Conservation (phyloP, 2,797 vertebrate genomes). For the Mormyrops boulengeri region DNA sequence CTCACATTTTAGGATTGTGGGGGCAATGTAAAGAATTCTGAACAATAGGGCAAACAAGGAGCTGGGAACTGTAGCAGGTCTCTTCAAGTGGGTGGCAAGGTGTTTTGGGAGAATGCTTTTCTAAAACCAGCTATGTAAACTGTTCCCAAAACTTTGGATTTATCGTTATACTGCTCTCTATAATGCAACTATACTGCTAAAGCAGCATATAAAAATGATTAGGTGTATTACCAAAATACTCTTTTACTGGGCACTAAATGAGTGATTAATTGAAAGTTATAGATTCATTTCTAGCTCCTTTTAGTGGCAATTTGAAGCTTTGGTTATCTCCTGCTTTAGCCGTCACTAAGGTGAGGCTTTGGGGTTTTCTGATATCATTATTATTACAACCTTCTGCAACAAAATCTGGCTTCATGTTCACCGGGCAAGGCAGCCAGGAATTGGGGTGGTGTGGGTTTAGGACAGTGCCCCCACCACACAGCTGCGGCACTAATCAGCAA, state of each 20-base stretch:
- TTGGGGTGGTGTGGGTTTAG: not conserved
- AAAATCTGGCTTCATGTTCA: not conserved
- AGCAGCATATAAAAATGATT: not conserved
- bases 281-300: not conserved
- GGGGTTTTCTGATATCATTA: not conserved
- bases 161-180: not conserved
- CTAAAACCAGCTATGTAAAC: not conserved
- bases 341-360: not conserved
- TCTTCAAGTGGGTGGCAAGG: not conserved
- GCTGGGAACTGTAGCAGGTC: not conserved
- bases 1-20: not conserved
- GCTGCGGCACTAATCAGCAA: constrained; percentile 73
- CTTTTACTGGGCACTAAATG: not conserved
- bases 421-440: not conserved
- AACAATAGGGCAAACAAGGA: not conserved
- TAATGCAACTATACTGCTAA: not conserved
- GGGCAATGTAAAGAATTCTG: not conserved
- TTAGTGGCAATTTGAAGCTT: not conserved
- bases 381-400: not conserved
- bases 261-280: not conserved
- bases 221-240: not conserved
- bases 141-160: not conserved
- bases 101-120: not conserved
- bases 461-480: not conserved
- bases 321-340: not conserved